A percentile compares a stretch with the other conserved stretches of the same genome.
phyloP scores from a whole-genome alignment of 1,140 invertebrate species.

The Drosophila bocqueti region DNA sequence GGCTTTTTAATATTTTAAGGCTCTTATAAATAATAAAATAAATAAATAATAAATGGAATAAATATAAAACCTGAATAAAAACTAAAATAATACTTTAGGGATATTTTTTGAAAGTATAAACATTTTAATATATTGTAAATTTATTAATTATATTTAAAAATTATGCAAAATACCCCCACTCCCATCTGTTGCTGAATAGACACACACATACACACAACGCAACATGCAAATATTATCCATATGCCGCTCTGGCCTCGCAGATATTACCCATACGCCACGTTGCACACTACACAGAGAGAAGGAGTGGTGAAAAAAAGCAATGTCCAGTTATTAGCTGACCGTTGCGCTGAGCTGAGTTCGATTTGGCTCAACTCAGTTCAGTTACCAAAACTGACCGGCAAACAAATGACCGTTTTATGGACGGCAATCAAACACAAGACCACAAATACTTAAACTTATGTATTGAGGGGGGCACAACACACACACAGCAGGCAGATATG shows the following conservation, averaged over 20 bases:
- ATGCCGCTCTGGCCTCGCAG: slow-evolving; percentile 25
- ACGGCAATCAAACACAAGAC: slow-evolving; percentile 74
- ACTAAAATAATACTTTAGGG: no score
- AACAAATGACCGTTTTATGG: slow-evolving; percentile 77
- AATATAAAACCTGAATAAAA: no score
- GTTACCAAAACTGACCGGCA: slow-evolving; percentile 43
- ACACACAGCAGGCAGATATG: slow-evolving; percentile 12
- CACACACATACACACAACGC: not conserved
- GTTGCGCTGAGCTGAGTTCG: slow-evolving; percentile 9
- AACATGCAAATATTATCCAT: slow-evolving; percentile 43
- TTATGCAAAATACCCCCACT: not conserved
- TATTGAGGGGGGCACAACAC: not conserved
- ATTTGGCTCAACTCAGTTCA: slow-evolving; percentile 7
- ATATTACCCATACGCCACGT: slow-evolving; percentile 61
- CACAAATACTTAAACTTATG: slow-evolving; percentile 61
- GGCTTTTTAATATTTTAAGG: no score
- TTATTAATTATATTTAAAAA: no score
- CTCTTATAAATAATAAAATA: no score
- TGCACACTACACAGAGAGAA: not conserved
- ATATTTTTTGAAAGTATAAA: no score
- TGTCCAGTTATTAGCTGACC: slow-evolving; percentile 59
- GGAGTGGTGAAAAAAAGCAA: slow-evolving; percentile 26
- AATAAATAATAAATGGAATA: no score
- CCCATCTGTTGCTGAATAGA: slow-evolving; percentile 11
- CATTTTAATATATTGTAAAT: no score